These are phyloP conservation scores for Trinectes maculatus DNA, from an alignment of 2,113 vertebrate species.

Conservation along the genomic window DNA sequence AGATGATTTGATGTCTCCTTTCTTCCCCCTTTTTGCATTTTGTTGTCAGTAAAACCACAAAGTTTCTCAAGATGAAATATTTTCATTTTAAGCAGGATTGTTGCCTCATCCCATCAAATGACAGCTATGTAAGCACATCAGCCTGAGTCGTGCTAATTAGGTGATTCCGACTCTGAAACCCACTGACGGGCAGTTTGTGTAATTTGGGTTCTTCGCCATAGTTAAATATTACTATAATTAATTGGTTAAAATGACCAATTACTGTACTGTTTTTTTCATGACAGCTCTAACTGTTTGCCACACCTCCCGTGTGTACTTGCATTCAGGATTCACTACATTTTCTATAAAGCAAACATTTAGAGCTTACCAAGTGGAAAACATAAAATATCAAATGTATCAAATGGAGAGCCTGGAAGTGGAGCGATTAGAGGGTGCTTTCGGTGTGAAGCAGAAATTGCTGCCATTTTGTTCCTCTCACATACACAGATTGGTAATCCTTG, in stretches of 20 bases:
- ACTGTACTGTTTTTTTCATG: no score
- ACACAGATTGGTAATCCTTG: neutral
- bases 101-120: neutral
- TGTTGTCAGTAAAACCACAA: neutral
- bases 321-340: constrained; percentile 12
- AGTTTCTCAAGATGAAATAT: constrained; percentile 3
- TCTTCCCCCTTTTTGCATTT: neutral
- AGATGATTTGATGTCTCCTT: neutral
- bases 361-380: constrained; percentile 13
- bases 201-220: neutral
- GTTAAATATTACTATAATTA: no score
- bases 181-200: neutral
- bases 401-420: constrained; percentile 8
- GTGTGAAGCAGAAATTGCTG: constrained; percentile 10
- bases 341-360: neutral
- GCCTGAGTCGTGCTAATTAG: neutral
- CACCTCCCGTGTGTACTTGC: no score
- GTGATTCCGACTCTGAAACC: neutral
- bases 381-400: constrained; percentile 22
- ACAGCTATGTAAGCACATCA: neutral
- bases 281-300: neutral
- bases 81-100: neutral
- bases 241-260: neutral
- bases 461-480: constrained; percentile 10
- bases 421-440: constrained; percentile 24